Evolutionary conservation across 2,113 vertebrate species (phyloP).

Genomic region (Ceyx margarethae): DNA sequence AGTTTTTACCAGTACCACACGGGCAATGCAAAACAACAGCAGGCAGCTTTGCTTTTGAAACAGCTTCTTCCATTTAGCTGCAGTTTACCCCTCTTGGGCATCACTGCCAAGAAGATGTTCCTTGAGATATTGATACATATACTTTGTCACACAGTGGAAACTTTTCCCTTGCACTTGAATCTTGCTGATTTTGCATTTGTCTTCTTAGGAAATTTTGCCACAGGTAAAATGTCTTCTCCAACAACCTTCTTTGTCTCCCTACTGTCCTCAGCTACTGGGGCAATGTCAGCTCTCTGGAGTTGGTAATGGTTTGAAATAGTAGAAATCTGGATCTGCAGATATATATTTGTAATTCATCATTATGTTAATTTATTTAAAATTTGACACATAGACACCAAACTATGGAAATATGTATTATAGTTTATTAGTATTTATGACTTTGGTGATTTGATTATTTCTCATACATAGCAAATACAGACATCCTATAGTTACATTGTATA

Average conservation of each 20-base stretch:
- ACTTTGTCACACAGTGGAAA: background rate
- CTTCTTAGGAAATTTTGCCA: background rate
- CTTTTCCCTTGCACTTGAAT: background rate
- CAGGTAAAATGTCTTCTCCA: background rate
- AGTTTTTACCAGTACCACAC: background rate
- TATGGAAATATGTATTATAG: background rate
- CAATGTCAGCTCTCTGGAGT: background rate
- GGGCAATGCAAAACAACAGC: background rate
- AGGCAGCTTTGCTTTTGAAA: background rate
- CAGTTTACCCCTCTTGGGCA: background rate
- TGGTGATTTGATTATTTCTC: background rate
- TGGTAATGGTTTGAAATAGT: background rate
- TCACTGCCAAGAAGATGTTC: background rate
- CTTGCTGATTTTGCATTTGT: background rate
- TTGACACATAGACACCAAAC: background rate
- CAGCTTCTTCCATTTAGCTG: background rate
- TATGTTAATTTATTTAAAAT: background rate
- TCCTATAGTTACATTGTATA: background rate
- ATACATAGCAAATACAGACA: background rate
- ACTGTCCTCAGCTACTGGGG: background rate
- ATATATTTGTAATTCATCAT: background rate
- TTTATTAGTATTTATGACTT: background rate
- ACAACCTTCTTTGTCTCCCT: background rate
- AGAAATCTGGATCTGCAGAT: background rate
- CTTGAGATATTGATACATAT: background rate